These are phyloP conservation scores for Acleris laterana DNA, from an alignment of 2,888 invertebrate species.

Conservation along the genomic window DNA sequence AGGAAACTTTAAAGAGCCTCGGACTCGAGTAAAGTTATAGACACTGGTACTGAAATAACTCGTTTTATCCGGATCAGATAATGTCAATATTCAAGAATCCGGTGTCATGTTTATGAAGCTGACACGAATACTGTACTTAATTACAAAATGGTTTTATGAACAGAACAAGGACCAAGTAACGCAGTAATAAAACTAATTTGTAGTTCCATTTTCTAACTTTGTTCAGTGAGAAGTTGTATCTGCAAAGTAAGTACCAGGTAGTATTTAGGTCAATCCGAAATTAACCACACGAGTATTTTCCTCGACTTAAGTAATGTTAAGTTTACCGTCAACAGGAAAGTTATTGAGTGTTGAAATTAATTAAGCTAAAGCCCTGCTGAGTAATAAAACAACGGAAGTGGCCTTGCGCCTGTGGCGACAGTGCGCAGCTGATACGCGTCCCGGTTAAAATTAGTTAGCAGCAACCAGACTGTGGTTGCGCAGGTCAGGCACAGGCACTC, in stretches of 20 bases:
- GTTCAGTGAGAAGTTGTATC: not conserved
- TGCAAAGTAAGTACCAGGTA: slow-evolving; percentile 4
- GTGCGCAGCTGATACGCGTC: slow-evolving; percentile 61
- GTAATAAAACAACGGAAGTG: slow-evolving; percentile 57
- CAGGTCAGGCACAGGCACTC: slow-evolving; percentile 78
- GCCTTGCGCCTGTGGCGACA: slow-evolving; percentile 45
- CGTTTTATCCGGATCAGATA: slow-evolving; percentile 32
- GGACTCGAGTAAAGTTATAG: slow-evolving; percentile 23
- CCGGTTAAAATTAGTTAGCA: slow-evolving; percentile 67
- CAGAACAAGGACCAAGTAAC: no score
- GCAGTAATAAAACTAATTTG: no score
- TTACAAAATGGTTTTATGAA: no score
- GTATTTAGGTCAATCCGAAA: slow-evolving; percentile 18
- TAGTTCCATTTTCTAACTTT: no score
- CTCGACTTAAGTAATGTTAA: slow-evolving; percentile 7
- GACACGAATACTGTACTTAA: no score
- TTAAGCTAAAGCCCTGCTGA: slow-evolving; percentile 40
- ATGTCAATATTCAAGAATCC: slow-evolving; percentile 23
- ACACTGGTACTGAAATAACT: slow-evolving; percentile 23
- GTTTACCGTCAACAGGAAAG: slow-evolving; percentile 7
- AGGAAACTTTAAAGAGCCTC: slow-evolving; percentile 9
- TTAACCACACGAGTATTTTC: slow-evolving; percentile 1
- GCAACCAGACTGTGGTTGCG: slow-evolving; percentile 68
- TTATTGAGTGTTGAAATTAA: slow-evolving; percentile 19
- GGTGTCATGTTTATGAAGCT: slow-evolving; percentile 24